Percentiles rank a stretch among this genome's conserved stretches.
These are phyloP conservation scores for Hirtodrosophila histrioides DNA, from an alignment of 2,888 invertebrate species.

Conservation along the genomic window DNA sequence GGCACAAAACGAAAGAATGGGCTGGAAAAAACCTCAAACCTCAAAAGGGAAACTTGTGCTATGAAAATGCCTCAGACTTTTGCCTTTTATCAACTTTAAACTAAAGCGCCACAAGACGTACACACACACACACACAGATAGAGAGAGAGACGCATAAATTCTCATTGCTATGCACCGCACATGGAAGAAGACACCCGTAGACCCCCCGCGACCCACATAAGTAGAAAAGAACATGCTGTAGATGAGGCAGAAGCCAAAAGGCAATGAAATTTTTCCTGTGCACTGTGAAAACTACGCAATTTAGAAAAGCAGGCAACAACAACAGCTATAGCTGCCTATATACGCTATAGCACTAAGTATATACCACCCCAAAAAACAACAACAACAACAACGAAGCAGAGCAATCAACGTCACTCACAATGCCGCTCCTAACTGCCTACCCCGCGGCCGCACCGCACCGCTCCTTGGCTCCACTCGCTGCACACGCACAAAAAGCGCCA, in stretches of 20 bases:
- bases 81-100: slow-evolving; percentile 56
- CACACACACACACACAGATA: slow-evolving; percentile 17
- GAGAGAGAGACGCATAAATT: slow-evolving; percentile 10
- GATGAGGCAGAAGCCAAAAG: slow-evolving; percentile 36
- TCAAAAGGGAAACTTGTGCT: slow-evolving; percentile 45
- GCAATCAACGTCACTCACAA: slow-evolving; percentile 69
- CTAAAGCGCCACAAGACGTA: slow-evolving; percentile 42
- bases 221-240: slow-evolving; percentile 17
- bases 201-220: slow-evolving; percentile 56
- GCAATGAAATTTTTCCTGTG: slow-evolving; percentile 56
- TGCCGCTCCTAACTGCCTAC: slow-evolving; percentile 47
- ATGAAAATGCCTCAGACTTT: slow-evolving; percentile 5
- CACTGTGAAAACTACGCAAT: slow-evolving; percentile 63
- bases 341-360: slow-evolving; percentile 21
- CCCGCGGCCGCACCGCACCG: background rate
- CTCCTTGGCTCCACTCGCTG: slow-evolving; percentile 37
- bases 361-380: slow-evolving; percentile 19
- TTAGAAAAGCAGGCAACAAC: slow-evolving; percentile 38
- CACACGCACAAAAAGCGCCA: slow-evolving; percentile 77
- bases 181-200: slow-evolving; percentile 32
- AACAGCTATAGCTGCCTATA: slow-evolving; percentile 34
- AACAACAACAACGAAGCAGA: slow-evolving; percentile 37
- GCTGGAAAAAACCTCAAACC: slow-evolving; percentile 57
- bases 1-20: slow-evolving; percentile 13
- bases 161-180: slow-evolving; percentile 70